Conservation (phyloP, 2,888 invertebrate species). For the Drosophila neotestacea region DNA sequence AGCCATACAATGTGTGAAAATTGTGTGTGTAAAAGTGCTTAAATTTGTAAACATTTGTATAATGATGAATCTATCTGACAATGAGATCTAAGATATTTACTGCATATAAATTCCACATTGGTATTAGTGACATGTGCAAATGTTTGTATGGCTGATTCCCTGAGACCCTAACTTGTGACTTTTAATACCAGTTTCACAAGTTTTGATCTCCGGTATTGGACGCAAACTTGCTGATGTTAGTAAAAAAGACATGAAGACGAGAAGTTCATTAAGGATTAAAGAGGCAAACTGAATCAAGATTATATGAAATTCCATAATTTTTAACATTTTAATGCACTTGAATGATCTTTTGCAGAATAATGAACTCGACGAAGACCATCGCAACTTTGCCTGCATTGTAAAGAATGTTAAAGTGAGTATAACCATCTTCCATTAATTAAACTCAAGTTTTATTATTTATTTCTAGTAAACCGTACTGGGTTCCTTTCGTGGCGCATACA, state of each 20-base stretch:
- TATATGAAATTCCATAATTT: not conserved
- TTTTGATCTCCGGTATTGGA: conserved; percentile 86
- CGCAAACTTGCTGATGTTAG: conserved; percentile 85
- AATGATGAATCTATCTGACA: conserved; percentile 3
- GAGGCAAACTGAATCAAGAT: not conserved
- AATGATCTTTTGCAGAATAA: not conserved
- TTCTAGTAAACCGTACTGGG: not conserved
- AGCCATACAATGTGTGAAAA: conserved; percentile 55
- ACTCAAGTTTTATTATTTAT: not conserved
- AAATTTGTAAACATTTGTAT: conserved; percentile 1
- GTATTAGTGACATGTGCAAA: conserved; percentile 79
- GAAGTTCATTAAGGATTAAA: not conserved
- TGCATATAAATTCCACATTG: conserved; percentile 58
- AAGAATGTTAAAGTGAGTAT: too few relatives aligned
- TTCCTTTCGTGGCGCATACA: not conserved
- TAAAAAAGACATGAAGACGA: conserved; percentile 37
- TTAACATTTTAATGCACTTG: not conserved
- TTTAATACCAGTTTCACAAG: conserved; percentile 86
- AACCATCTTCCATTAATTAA: not conserved
- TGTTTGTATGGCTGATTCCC: conserved; percentile 86
- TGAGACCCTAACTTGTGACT: conserved; percentile 86
- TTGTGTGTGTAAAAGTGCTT: conserved; percentile 36
- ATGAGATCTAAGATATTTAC: conserved; percentile 9
- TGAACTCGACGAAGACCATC: not conserved
- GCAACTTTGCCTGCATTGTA: too few relatives aligned